These are phyloP conservation scores for Euplagia quadripunctaria DNA, from an alignment of 2,888 invertebrate species.

Conservation along the genomic window DNA sequence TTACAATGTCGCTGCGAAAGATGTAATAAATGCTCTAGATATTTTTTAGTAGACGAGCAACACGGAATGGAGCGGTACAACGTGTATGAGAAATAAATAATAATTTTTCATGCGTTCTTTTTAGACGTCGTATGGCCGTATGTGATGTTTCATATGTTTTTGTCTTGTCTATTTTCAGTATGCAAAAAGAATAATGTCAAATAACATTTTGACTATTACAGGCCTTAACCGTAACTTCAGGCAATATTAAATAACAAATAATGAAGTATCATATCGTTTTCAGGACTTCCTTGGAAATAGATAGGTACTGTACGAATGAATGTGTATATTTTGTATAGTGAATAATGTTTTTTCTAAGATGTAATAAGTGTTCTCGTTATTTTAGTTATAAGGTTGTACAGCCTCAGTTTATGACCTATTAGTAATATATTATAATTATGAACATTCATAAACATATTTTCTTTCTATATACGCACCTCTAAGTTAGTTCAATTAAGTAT, in stretches of 20 bases:
- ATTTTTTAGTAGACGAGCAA: not conserved
- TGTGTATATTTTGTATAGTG: not conserved
- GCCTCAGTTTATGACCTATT: not conserved
- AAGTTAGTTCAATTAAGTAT: too few species aligned
- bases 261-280: not conserved
- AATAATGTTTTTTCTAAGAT: not conserved
- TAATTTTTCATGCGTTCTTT: not conserved
- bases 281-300: not conserved
- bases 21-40: not conserved
- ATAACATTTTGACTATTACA: not conserved
- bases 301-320: not conserved
- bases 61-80: not conserved
- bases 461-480: not conserved
- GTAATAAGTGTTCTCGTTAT: not conserved
- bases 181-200: not conserved
- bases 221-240: too few species aligned
- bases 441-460: not conserved
- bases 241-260: not conserved
- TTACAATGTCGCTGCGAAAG: too few species aligned
- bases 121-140: not conserved
- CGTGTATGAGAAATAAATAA: not conserved
- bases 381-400: slow-evolving; percentile 3
- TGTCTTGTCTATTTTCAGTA: too few species aligned
- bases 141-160: not conserved
- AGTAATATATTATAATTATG: slow-evolving; percentile 1